These are phyloP conservation scores for Holocentrus rufus DNA, from an alignment of 2,797 vertebrate species.

Conservation along the genomic window DNA sequence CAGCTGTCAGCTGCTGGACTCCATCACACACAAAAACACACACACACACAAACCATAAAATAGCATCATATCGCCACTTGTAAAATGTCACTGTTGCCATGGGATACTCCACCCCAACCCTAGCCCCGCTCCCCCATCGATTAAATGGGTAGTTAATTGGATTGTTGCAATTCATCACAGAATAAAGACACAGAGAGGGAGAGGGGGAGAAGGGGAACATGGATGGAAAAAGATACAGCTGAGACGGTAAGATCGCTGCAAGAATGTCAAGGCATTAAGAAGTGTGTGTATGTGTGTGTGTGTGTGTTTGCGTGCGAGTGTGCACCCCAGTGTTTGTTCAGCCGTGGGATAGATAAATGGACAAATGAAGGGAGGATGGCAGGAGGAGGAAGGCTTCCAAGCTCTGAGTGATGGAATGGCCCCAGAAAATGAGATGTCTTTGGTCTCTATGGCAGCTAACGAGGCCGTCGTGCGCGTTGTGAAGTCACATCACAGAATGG, in stretches of 20 bases:
- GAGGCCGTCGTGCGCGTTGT: slow-evolving; percentile 36
- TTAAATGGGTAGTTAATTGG: slow-evolving; percentile 75
- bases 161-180: slow-evolving; percentile 71
- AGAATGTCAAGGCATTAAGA: slow-evolving; percentile 39
- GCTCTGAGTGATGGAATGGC: slow-evolving; percentile 47
- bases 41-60: slow-evolving; percentile 12
- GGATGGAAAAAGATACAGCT: slow-evolving; percentile 8
- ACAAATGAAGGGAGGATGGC: slow-evolving; percentile 45
- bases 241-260: slow-evolving; percentile 32
- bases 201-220: neutral
- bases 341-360: slow-evolving; percentile 51
- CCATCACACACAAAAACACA: slow-evolving; percentile 20
- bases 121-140: slow-evolving; percentile 44
- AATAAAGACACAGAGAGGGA: slow-evolving; percentile 36
- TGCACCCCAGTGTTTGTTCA: slow-evolving; percentile 27
- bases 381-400: slow-evolving; percentile 47
- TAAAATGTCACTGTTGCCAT: slow-evolving; percentile 75
- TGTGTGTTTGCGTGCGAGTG: neutral
- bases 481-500: slow-evolving; percentile 24
- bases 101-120: slow-evolving; percentile 51
- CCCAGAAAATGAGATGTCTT: slow-evolving; percentile 64
- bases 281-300: slow-evolving; percentile 8
- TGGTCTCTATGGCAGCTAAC: slow-evolving; percentile 66
- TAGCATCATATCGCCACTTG: slow-evolving; percentile 65
- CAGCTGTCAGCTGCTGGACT: slow-evolving; percentile 80